These are phyloP conservation scores for Lutraria lutraria DNA, from an alignment of 2,888 invertebrate genomes.

Conservation along the genomic window DNA sequence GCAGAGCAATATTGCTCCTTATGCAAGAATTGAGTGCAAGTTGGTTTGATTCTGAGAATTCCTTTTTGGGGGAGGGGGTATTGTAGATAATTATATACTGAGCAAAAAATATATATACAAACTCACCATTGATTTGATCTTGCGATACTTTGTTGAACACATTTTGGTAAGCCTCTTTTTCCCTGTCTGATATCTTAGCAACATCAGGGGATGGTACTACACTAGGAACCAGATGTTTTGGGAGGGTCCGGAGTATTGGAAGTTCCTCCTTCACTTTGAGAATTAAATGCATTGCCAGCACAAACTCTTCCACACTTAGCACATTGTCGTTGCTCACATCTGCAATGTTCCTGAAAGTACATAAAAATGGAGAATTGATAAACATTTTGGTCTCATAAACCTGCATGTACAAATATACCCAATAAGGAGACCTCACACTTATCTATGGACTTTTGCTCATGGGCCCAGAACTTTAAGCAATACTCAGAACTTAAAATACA, in stretches of 20 bases:
- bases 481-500: no score
- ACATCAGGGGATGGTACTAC: conserved; percentile 63
- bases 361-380: neutral
- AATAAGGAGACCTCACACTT: no score
- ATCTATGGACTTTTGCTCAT: no score
- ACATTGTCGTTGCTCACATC: conserved; percentile 85
- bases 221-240: conserved; percentile 86
- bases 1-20: no score
- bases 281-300: conserved; percentile 84
- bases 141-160: conserved; percentile 78
- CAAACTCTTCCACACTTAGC: conserved; percentile 84
- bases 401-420: no score
- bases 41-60: no score
- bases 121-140: conserved; percentile 76
- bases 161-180: conserved; percentile 78
- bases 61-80: no score
- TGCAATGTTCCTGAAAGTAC: conserved; percentile 83
- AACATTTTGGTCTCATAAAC: no score
- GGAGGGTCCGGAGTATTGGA: conserved; percentile 94
- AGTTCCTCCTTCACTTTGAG: conserved; percentile 93
- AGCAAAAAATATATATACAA: neutral
- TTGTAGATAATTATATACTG: no score
- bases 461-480: no score
- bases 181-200: conserved; percentile 70
- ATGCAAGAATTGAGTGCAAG: no score